A percentile compares a stretch with the other conserved stretches of the same genome.
Conservation (phyloP, 2,797 vertebrate species). For the Hyperoplus immaculatus region DNA sequence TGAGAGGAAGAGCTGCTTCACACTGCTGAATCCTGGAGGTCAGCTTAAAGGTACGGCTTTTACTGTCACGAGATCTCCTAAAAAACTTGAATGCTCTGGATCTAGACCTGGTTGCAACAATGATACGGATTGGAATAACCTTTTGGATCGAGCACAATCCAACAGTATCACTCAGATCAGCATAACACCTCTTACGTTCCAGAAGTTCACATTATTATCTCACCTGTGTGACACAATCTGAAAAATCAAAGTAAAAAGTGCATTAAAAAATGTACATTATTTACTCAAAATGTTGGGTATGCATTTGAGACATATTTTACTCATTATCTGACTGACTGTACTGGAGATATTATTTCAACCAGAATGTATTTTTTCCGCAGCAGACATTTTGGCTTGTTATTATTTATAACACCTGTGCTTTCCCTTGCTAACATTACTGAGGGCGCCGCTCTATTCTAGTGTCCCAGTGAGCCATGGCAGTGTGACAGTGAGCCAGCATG, state of each 20-base stretch:
- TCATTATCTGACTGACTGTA: background rate
- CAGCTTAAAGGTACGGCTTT: background rate
- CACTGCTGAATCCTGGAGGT: conserved; percentile 11
- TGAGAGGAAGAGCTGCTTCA: conserved; percentile 2
- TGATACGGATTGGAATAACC: background rate
- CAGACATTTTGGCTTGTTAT: background rate
- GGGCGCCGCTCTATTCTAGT: background rate
- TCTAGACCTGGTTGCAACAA: background rate
- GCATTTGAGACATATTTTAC: background rate
- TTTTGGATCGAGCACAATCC: conserved; percentile 11
- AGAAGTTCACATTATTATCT: background rate
- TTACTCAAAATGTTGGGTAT: background rate
- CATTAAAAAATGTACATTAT: background rate
- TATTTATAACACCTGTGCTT: too few relatives aligned
- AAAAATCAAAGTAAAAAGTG: background rate
- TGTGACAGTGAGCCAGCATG: conserved; percentile 1
- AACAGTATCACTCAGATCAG: background rate
- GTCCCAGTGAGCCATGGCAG: background rate
- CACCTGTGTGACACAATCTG: background rate
- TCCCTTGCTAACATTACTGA: background rate
- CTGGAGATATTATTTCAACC: background rate
- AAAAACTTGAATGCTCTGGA: conserved; percentile 3
- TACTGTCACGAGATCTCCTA: background rate
- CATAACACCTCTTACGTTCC: background rate
- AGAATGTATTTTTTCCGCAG: background rate